Conservation (phyloP, 2,888 invertebrate genomes). For the Cremastinae sp. region DNA sequence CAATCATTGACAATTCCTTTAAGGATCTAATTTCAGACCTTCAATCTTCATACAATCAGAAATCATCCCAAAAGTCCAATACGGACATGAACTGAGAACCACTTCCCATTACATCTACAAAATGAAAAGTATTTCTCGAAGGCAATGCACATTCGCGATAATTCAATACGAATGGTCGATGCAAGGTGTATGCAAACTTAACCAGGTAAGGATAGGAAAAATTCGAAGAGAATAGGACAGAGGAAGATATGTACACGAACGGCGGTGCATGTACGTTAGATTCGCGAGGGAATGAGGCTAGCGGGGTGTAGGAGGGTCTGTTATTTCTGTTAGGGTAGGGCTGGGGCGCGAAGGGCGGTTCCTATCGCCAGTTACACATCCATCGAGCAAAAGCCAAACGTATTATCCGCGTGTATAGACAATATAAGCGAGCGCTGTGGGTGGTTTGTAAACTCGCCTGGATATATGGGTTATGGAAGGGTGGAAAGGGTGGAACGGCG, state of each 20-base stretch:
- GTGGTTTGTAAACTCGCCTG: too few species aligned
- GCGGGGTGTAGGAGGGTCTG: slow-evolving; percentile 6
- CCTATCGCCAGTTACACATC: slow-evolving; percentile 36
- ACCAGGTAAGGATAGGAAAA: background rate
- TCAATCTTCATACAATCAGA: too few species aligned
- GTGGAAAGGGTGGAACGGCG: background rate
- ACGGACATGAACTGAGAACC: too few species aligned
- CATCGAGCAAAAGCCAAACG: slow-evolving; percentile 43
- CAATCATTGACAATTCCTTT: too few species aligned
- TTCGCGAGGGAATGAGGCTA: slow-evolving; percentile 31
- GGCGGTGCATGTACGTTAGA: slow-evolving; percentile 2
- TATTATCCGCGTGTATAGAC: slow-evolving; percentile 18
- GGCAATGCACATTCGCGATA: too few species aligned
- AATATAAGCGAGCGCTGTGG: background rate
- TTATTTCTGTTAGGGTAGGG: slow-evolving; percentile 7
- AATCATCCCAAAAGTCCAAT: too few species aligned
- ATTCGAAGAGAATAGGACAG: slow-evolving; percentile 28
- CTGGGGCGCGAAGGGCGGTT: slow-evolving; percentile 21
- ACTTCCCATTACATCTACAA: too few species aligned
- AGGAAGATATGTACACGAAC: background rate
- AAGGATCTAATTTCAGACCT: too few species aligned
- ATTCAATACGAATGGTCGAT: too few species aligned
- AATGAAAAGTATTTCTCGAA: too few species aligned
- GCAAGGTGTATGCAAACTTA: too few species aligned
- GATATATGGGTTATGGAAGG: background rate